These are phyloP conservation scores for Allophyes oxyacanthae DNA, from an alignment of 2,888 invertebrate genomes.

Conservation along the genomic window DNA sequence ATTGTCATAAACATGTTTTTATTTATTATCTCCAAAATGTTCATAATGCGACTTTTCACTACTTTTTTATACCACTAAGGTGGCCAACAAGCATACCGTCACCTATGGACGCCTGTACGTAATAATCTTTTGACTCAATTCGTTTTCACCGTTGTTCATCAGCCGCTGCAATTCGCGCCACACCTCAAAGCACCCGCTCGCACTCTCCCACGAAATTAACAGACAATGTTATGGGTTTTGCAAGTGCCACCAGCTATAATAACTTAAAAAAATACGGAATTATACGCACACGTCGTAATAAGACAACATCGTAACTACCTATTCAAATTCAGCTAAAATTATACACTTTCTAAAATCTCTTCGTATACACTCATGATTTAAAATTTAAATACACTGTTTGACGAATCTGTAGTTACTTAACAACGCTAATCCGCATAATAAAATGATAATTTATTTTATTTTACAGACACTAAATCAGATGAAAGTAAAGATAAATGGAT, in stretches of 20 bases:
- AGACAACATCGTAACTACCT: constrained; percentile 36
- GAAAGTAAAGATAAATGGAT: constrained; percentile 54
- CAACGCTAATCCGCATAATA: constrained; percentile 50
- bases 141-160: background rate
- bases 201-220: constrained; percentile 76
- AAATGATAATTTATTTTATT: constrained; percentile 40
- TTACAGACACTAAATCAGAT: constrained; percentile 52
- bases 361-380: constrained; percentile 29
- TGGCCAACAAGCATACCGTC: no score
- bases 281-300: constrained; percentile 46
- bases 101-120: no score
- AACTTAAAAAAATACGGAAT: constrained; percentile 53
- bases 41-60: background rate
- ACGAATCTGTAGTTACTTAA: constrained; percentile 38
- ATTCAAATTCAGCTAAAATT: constrained; percentile 46
- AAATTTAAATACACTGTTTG: constrained; percentile 36
- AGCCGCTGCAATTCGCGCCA: constrained; percentile 54
- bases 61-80: background rate
- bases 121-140: no score
- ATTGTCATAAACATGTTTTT: no score
- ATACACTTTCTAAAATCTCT: constrained; percentile 56
- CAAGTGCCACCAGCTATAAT: constrained; percentile 65
- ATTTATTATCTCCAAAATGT: no score
- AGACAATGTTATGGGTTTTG: constrained; percentile 75
- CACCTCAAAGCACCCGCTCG: constrained; percentile 50